Conservation (phyloP, 2,888 invertebrate species). For the Zygothrica quintamaculata region DNA sequence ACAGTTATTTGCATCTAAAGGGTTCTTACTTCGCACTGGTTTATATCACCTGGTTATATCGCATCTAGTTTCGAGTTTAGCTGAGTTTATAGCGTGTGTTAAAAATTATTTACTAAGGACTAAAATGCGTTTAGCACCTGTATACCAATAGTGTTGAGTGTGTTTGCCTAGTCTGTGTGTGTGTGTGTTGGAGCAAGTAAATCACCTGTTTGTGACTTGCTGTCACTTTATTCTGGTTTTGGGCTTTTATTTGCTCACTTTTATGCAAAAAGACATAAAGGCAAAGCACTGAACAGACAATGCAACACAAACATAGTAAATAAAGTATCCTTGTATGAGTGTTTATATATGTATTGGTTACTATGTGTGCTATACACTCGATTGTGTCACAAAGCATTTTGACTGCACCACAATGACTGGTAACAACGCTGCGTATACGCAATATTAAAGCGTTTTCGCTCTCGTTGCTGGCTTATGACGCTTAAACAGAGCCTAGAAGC, state of each 20-base stretch:
- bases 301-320: neutral
- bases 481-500: slow-evolving; percentile 11
- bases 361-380: slow-evolving; percentile 12
- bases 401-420: slow-evolving; percentile 61
- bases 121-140: slow-evolving; percentile 61
- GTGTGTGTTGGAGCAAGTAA: slow-evolving; percentile 23
- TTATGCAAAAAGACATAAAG: slow-evolving; percentile 65
- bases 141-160: slow-evolving; percentile 9
- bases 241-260: slow-evolving; percentile 60
- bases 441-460: slow-evolving; percentile 34
- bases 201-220: slow-evolving; percentile 45
- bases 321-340: neutral
- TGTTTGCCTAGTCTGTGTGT: slow-evolving; percentile 1
- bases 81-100: no score
- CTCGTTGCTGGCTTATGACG: slow-evolving; percentile 21
- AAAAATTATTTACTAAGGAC: no score
- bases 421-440: slow-evolving; percentile 54
- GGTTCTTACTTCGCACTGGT: no score
- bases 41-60: no score
- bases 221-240: slow-evolving; percentile 68
- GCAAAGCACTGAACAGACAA: slow-evolving; percentile 25
- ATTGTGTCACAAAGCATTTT: slow-evolving; percentile 59
- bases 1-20: no score
- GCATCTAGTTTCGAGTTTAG: no score
- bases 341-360: slow-evolving; percentile 6